Evolutionary conservation across 2,797 vertebrate genomes (phyloP).

Genomic region (Dicrostonyx torquatus): DNA sequence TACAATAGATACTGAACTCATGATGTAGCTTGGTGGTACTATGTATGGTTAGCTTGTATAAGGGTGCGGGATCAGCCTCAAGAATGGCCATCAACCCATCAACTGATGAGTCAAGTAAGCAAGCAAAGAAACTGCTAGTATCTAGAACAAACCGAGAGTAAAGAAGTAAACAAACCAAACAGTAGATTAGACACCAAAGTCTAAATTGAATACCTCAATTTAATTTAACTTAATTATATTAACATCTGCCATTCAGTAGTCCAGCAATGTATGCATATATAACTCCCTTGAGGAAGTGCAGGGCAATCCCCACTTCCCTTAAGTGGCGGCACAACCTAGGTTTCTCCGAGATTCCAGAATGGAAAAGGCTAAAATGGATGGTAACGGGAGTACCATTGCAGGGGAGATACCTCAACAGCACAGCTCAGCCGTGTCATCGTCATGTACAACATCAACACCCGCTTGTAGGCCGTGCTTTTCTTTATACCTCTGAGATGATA

Average conservation of each 20-base stretch:
- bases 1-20: too few species aligned
- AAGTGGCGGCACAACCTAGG: background rate
- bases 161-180: background rate
- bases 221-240: background rate
- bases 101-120: background rate
- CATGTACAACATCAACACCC: background rate
- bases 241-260: background rate
- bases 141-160: background rate
- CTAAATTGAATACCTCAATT: background rate
- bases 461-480: background rate
- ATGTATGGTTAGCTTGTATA: background rate
- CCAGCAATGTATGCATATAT: background rate
- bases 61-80: background rate
- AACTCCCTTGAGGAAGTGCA: background rate
- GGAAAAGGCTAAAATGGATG: background rate
- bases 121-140: background rate
- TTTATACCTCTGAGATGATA: background rate
- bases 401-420: background rate
- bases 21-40: background rate
- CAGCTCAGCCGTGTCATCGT: background rate
- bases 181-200: background rate
- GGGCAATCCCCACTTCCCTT: fast-evolving
- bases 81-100: background rate
- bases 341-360: background rate
- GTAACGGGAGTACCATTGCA: background rate